Evolutionary conservation across 2,113 vertebrate genomes (phyloP).

Genomic region (Gobio gobio): DNA sequence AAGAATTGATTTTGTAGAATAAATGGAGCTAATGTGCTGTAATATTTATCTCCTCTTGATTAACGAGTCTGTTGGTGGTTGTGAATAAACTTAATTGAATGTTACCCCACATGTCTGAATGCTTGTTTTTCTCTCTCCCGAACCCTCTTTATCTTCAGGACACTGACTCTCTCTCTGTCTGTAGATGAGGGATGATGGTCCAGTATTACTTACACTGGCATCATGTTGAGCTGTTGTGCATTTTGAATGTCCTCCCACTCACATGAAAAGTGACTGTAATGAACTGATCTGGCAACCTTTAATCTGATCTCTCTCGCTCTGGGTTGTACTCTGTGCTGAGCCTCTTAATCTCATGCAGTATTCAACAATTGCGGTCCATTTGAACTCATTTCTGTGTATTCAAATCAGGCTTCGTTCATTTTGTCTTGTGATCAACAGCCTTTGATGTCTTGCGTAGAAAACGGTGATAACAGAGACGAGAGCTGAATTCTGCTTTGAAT

Average conservation of each 20-base stretch:
- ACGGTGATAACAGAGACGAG: neutral
- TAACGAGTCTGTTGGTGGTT: constrained; percentile 49
- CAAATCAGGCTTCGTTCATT: constrained; percentile 24
- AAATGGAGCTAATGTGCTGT: constrained; percentile 57
- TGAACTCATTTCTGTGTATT: constrained; percentile 27
- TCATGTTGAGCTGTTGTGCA: constrained; percentile 38
- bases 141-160: constrained; percentile 41
- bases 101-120: constrained; percentile 35
- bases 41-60: constrained; percentile 60
- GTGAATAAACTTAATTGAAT: constrained; percentile 55
- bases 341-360: constrained; percentile 7
- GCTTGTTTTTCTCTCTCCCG: constrained; percentile 27
- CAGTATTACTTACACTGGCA: constrained; percentile 14
- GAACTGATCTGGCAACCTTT: constrained; percentile 37
- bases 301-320: constrained; percentile 16
- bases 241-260: constrained; percentile 34
- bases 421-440: constrained; percentile 11
- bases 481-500: neutral
- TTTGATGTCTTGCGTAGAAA: neutral
- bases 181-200: constrained; percentile 42
- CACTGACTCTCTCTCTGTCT: constrained; percentile 21
- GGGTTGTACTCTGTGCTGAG: constrained; percentile 9
- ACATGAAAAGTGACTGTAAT: constrained; percentile 42
- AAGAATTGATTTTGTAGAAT: constrained; percentile 58
- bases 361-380: constrained; percentile 7